These are phyloP conservation scores for Bufo gargarizans DNA, from an alignment of 2,113 vertebrate genomes.

Conservation along the genomic window DNA sequence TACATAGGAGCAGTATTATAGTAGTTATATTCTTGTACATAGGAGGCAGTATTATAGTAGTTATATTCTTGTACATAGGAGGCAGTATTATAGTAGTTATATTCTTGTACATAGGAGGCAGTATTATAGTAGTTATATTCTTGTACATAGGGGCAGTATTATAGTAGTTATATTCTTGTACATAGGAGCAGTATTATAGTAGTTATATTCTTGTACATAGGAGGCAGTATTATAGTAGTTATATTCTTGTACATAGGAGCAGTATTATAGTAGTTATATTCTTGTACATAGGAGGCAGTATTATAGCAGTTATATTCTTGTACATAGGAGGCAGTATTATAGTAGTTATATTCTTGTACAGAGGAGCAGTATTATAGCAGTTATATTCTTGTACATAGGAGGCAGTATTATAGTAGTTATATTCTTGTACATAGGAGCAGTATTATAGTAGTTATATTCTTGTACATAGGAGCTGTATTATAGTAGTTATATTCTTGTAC, in stretches of 20 bases:
- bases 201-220: not conserved
- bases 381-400: not conserved
- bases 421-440: no score
- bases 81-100: slow-evolving; percentile 11
- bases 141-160: not conserved
- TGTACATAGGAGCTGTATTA: not conserved
- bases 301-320: not conserved
- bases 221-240: not conserved
- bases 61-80: not conserved
- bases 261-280: slow-evolving; percentile 7
- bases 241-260: not conserved
- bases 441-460: no score
- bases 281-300: not conserved
- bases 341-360: not conserved
- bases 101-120: not conserved
- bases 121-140: slow-evolving; percentile 4
- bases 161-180: slow-evolving; percentile 9
- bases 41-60: not conserved
- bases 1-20: not conserved
- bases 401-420: no score
- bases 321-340: not conserved
- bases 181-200: not conserved
- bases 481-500: not conserved
- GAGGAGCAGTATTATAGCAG: not conserved
- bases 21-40: not conserved